Base-by-base conservation (phyloP, 2,113 vertebrate species). In the Gallinago undulata region DNA sequence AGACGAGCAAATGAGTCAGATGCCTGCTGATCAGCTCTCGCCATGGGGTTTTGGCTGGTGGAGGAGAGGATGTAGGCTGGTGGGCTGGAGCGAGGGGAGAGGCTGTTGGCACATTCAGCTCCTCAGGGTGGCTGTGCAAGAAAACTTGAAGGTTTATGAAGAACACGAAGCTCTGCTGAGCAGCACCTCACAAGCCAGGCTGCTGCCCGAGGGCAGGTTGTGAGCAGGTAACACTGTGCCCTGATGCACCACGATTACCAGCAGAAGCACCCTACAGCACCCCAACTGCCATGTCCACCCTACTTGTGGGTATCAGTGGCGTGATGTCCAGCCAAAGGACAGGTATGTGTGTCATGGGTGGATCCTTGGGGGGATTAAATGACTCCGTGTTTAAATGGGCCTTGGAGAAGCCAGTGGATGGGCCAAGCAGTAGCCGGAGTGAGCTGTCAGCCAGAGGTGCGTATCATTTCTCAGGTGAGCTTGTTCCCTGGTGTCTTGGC, bases 341-440 rank as follows among this genome's bases (percentile, higher is more conserved):
- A 68, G 66, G 35, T 33, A 25, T 4, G 25, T 57, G 63, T 22
- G 41, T 85, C 12, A 3, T 14, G 33, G 15, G 31, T 10, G 21
- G 23, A 37, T 31, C 22, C 2, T 2, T 22, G 47, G 53, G 12
- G 43, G 19, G 27, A 13, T 33, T 39, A 56, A 4, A 5, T 13
- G 68, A 19, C 15, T 51, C 4, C 0, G 25, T 37, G 51, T 57
- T 69, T 57, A 70, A 53, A 39, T 6, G 12, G 56, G 24, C 22
- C 22, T 27, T 0, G 0, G 67, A 67, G 24, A 35, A 19, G 13
- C 4, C 60, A 8, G 39, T 2, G 2, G 57, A 15, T 7, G 41
- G 47, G 39, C 21, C 2, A 10, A 69, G 39, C 69, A 59, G 62
- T 4, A 24, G 39, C 43, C 76, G 35, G 68, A 30, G 63, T 28